A percentile compares a stretch with the other conserved stretches of the same genome.
Conservation (phyloP, 1,140 invertebrate species). For the Temnothorax nylanderi region DNA sequence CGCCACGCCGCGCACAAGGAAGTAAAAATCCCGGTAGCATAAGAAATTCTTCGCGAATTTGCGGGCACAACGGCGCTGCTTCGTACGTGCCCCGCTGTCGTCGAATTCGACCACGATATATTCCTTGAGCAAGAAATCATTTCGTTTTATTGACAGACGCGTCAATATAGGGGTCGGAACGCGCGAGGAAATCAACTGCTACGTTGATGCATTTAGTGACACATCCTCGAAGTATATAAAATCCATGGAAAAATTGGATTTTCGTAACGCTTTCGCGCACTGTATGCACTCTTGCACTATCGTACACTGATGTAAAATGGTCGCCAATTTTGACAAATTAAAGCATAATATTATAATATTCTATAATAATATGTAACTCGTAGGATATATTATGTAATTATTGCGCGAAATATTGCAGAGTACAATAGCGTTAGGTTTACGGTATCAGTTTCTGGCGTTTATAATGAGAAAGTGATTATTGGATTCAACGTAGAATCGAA, state of each 20-base stretch:
- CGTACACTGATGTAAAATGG: neutral
- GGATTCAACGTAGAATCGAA: slow-evolving; percentile 8
- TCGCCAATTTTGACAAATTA: slow-evolving; percentile 1
- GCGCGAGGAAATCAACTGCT: slow-evolving; percentile 23
- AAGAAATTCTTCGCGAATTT: slow-evolving; percentile 25
- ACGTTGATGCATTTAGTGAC: neutral
- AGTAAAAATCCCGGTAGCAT: slow-evolving; percentile 11
- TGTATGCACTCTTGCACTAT: neutral
- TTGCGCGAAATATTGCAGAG: neutral
- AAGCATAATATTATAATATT: neutral
- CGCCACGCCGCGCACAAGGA: neutral
- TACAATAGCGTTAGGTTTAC: slow-evolving; percentile 1
- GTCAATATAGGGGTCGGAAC: neutral
- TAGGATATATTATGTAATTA: neutral
- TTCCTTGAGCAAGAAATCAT: slow-evolving; percentile 44
- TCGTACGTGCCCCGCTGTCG: slow-evolving; percentile 31
- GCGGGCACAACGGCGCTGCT: neutral
- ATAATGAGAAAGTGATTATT: slow-evolving; percentile 27
- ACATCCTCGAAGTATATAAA: neutral
- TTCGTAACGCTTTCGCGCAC: neutral
- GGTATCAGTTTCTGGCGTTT: neutral
- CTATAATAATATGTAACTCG: neutral
- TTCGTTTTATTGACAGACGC: slow-evolving; percentile 13
- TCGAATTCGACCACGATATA: slow-evolving; percentile 23
- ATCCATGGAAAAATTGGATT: slow-evolving; percentile 7